A percentile compares a stretch with the other conserved stretches of the same genome.
These are phyloP conservation scores for Ephestia elutella DNA, from an alignment of 1,140 invertebrate species.

Conservation along the genomic window DNA sequence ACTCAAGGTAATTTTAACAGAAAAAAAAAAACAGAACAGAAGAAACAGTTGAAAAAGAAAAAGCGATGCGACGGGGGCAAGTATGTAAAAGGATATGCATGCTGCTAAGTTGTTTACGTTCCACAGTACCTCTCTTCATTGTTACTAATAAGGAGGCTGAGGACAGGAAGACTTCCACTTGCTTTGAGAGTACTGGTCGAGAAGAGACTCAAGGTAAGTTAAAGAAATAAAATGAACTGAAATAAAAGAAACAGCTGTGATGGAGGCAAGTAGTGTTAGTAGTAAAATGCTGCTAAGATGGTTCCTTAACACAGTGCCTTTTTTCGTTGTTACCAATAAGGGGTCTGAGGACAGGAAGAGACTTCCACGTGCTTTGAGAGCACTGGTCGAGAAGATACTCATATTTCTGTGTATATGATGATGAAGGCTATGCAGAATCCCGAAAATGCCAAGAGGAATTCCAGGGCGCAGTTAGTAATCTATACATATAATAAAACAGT, in stretches of 20 bases:
- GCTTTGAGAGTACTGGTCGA: constrained; percentile 72
- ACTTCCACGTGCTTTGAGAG: constrained; percentile 68
- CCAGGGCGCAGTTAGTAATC: too few species aligned
- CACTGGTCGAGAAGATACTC: constrained; percentile 73
- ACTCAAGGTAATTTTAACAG: constrained; percentile 54
- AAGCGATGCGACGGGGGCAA: too few species aligned
- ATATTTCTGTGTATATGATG: too few species aligned
- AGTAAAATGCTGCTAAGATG: too few species aligned
- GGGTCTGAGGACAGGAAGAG: constrained; percentile 69
- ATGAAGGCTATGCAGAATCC: too few species aligned
- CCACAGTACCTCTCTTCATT: constrained; percentile 75
- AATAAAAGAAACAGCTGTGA: neutral
- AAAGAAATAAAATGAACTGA: too few species aligned
- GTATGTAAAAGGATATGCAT: too few species aligned
- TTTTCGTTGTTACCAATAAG: constrained; percentile 73
- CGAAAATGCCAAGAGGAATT: too few species aligned
- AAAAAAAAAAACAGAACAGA: too few species aligned
- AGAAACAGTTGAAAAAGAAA: neutral
- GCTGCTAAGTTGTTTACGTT: constrained; percentile 46
- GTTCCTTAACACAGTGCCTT: constrained; percentile 75
- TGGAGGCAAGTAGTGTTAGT: too few species aligned
- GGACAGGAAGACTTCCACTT: constrained; percentile 69
- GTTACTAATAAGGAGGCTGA: constrained; percentile 67
- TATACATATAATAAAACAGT: too few species aligned
- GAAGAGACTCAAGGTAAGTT: constrained; percentile 70